phyloP scores from a whole-genome alignment of 2,888 invertebrate genomes.

The Agonopterix heracliana region DNA sequence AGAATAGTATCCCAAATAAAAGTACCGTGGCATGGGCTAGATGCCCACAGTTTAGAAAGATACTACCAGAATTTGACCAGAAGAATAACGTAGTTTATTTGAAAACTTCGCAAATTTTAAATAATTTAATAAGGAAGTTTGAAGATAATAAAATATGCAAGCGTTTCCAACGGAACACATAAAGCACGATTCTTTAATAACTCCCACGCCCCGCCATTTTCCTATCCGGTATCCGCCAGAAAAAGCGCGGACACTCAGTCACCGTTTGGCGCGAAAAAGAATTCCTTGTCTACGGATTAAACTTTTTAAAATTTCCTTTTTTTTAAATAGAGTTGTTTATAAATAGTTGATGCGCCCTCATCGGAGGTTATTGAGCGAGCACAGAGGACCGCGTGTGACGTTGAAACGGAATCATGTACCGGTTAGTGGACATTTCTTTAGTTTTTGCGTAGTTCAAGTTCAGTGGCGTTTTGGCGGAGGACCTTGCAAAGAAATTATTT shows the following conservation, averaged over 20 bases:
- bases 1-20: too few relatives aligned
- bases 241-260: conserved; percentile 20
- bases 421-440: conserved; percentile 49
- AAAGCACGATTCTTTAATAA: not conserved
- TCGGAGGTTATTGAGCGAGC: conserved; percentile 18
- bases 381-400: conserved; percentile 26
- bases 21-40: too few relatives aligned
- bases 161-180: not conserved
- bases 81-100: too few relatives aligned
- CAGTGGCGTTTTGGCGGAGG: not conserved
- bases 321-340: conserved; percentile 40
- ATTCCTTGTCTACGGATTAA: not conserved
- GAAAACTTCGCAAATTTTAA: too few relatives aligned
- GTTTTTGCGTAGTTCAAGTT: conserved; percentile 20
- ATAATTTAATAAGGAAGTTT: too few relatives aligned
- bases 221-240: conserved; percentile 6
- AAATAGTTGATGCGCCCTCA: conserved; percentile 44
- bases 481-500: not conserved
- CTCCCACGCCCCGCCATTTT: conserved; percentile 34
- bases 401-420: conserved; percentile 43
- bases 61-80: too few relatives aligned
- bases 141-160: too few relatives aligned
- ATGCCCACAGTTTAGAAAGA: too few relatives aligned
- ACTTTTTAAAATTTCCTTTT: conserved; percentile 28
- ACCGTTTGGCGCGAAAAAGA: conserved; percentile 37